Evolutionary conservation across 2,888 invertebrate species (phyloP).

Genomic region (Suillia variegata): DNA sequence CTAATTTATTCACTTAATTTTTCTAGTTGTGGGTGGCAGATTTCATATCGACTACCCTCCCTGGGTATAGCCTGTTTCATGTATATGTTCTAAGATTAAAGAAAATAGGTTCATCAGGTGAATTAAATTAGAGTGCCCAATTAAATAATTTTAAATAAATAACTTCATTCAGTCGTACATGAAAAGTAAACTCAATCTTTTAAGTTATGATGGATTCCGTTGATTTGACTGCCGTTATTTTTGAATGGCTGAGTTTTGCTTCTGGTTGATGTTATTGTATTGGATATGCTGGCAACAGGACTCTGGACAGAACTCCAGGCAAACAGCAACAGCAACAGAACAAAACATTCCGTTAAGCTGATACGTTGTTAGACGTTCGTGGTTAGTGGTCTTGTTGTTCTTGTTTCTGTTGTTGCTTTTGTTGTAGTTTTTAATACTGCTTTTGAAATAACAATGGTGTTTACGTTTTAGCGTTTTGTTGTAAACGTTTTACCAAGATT

Average conservation of each 20-base stretch:
- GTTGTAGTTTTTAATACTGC: slow-evolving; percentile 8
- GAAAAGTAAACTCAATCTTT: no score
- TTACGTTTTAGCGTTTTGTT: slow-evolving; percentile 11
- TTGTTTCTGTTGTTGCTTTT: slow-evolving; percentile 2
- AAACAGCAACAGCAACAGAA: neutral
- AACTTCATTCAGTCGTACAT: no score
- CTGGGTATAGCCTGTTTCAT: no score
- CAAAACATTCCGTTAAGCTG: neutral
- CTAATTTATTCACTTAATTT: no score
- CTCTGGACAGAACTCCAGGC: no score
- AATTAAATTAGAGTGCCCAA: no score
- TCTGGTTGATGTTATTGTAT: neutral
- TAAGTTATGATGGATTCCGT: no score
- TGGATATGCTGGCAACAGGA: neutral
- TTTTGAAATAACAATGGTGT: neutral
- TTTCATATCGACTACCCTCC: no score
- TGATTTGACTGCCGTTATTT: slow-evolving; percentile 6
- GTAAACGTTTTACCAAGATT: neutral
- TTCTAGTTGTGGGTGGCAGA: no score
- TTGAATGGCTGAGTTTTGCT: slow-evolving; percentile 3
- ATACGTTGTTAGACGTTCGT: neutral
- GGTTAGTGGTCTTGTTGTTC: neutral
- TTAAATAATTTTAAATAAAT: no score
- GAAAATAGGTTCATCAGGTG: no score
- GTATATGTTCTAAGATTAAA: no score